Evolutionary conservation across 2,113 vertebrate genomes (phyloP), one percentile per base, ranked within the genome.

Genomic region (Rhynchomys soricoides): DNA sequence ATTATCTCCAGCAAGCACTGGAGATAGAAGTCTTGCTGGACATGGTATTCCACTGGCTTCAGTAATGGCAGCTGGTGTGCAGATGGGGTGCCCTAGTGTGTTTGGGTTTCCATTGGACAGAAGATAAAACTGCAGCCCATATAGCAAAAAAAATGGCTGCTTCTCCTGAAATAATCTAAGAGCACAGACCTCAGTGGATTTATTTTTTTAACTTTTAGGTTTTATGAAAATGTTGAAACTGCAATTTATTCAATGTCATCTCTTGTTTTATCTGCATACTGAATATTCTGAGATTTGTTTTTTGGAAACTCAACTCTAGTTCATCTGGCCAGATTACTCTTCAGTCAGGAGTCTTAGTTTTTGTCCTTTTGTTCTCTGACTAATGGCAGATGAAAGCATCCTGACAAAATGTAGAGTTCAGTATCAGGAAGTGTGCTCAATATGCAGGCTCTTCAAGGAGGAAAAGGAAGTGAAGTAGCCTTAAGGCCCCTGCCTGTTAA

Each of bases 1-100:
- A 59, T 96, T 96, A 89, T 97, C 94, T 97, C 83, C 31, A 93
- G 45, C 81, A 97, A 93, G 91, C 29, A 86, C 43, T 89, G 24
- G 77, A 95, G 90, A 43, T 70, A 79, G 89, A 94, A 94, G 93
- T 37, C 79, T 91, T 96, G 43, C 11, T 0, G 59, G 74, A 40
- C 78, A 71, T 77, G 89, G 86, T 94, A 96, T 90, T 97, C 66
- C 94, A 43, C 62, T 97, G 91, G 96, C 43, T 74, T 89, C 68
- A 87, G 57, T 24, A 24, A 43, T 2, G 37, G n/a, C 34, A 59
- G 22, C 55, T 55, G 22, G 22, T 40, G 12, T 59, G 21, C n/a
- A 2, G 79, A 57, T 4, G 52, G 31, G 66, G 93, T 86, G 96
- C 75, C 81, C 59, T 92, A 94, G 94, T 91, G 81, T 48, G 74